Conservation (phyloP, 2,113 vertebrate genomes). For the Aegotheles bennettii region DNA sequence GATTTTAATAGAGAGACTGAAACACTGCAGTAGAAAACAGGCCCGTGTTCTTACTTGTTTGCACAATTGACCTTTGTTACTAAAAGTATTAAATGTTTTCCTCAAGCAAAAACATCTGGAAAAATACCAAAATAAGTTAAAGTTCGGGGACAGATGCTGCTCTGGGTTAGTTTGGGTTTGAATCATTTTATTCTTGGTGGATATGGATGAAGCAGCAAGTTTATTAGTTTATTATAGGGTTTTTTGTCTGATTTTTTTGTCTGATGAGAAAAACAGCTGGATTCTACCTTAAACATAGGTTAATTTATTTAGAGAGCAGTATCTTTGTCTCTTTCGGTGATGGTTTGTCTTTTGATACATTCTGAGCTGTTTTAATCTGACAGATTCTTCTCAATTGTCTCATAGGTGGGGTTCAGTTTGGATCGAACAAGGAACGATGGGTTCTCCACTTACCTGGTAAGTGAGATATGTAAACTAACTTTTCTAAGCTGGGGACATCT, state of each 20-base stretch:
- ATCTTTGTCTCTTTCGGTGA: neutral
- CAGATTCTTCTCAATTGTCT: neutral
- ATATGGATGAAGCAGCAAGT: neutral
- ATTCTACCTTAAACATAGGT: neutral
- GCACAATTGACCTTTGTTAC: neutral
- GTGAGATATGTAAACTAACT: neutral
- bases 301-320: neutral
- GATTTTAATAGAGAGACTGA: neutral
- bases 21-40: neutral
- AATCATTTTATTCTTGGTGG: neutral
- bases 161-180: neutral
- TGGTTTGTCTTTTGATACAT: neutral
- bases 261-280: neutral
- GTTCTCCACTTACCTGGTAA: conserved; percentile 85
- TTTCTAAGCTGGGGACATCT: neutral
- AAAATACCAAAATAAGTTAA: neutral
- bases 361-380: neutral
- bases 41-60: neutral
- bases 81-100: neutral
- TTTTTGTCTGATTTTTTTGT: no score
- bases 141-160: neutral
- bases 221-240: no score
- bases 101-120: neutral
- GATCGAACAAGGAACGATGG: conserved; percentile 84
- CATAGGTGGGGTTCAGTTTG: conserved; percentile 82